Evolutionary conservation across 2,888 invertebrate genomes (phyloP), one percentile per base, ranked within the genome.

Genomic region (Hirudinaria manillensis): DNA sequence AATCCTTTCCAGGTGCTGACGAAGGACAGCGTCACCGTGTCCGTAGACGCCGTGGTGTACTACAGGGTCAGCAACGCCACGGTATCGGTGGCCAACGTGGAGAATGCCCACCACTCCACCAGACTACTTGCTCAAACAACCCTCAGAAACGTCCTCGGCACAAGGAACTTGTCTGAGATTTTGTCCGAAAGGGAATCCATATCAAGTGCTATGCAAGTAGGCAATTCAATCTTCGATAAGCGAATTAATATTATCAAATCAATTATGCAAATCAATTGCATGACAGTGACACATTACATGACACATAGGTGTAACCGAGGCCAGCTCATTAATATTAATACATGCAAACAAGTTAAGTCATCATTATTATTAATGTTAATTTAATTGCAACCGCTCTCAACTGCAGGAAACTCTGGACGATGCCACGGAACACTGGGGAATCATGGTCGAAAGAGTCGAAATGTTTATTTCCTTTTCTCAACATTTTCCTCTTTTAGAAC

Each of bases 61-160:
- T 87, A 86, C 78, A 80, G 86, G 65, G 94, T 98, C 51, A 93
- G 92, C 82, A 97, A 97, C 86, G 96, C 98, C n/a, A 97, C 96
- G 0, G 93, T 96, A 78, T 95, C 96, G 61, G 94, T 87, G 24
- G 94, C 95, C 68, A 98, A 98, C 86, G 97, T 98, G 68, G 96
- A 97, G 86, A 96, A 98, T 85, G 95, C 95, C 7, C 94, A 96
- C 83, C 92, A 92, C 82, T 94, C 94, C 78, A 97, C 97, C 65
- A 88, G 94, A 79, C 89, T 96, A 21, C 88, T 97, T 80, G 87
- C 87, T 24, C 87, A 87, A 80, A 87, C 87, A 0, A 87, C 86
- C 1, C 81, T 87, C 55, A 79, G 87, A 78, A 97, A 97, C 86
- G 96, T 95, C 80, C 92, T 98, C 90, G 98, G 98, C 78, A 98